Evolutionary conservation across 2,888 invertebrate species (phyloP), one percentile per base, ranked within the genome.

Genomic region (Idaea aversata): DNA sequence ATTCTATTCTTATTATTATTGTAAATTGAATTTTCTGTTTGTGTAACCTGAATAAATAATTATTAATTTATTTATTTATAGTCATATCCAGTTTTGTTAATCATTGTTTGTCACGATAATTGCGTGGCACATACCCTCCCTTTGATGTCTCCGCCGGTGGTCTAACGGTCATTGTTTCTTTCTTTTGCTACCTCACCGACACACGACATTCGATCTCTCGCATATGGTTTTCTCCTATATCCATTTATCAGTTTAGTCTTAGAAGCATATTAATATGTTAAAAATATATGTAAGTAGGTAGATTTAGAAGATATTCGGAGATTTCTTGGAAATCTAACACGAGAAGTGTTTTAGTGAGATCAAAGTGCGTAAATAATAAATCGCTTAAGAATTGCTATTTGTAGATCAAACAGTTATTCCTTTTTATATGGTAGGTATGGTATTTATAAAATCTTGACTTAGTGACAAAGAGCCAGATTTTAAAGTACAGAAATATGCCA

Each of bases 141-240:
- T 92, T 92, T 92, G 91, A 92, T 80, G 88, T 75, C 88, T 79
- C 79, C 79, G 85, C 83, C 87, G 91, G 91, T 92, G 91, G 91
- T 91, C 92, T 77, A 67, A 78, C 80, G 81, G 80, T 79, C 82
- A 82, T 78, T 79, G 82, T 79, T 81, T 83, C 82, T 78, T 82
- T 84, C 83, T 88, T 89, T 88, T 89, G 86, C 84, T 78, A 77
- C 61, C 61, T 63, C 64, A 71, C 73, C 77, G 78, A 36, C 25
- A 25, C 25, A 25, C 25, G 25, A 36, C 47, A 13, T 7, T 47
- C 47, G 47, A 47, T 47, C 47, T 82, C 80, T 79, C 80, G 80
- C 82, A 81, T 84, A 82, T 80, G 82, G 86, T 84, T 90, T 90
- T 83, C 83, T 78, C 82, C 79, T 79, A 78, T 81, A 80, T 79